A percentile compares a stretch with the other conserved stretches of the same genome.
These are phyloP conservation scores for Sceloporus undulatus DNA, from an alignment of 2,113 vertebrate genomes.

Conservation along the genomic window DNA sequence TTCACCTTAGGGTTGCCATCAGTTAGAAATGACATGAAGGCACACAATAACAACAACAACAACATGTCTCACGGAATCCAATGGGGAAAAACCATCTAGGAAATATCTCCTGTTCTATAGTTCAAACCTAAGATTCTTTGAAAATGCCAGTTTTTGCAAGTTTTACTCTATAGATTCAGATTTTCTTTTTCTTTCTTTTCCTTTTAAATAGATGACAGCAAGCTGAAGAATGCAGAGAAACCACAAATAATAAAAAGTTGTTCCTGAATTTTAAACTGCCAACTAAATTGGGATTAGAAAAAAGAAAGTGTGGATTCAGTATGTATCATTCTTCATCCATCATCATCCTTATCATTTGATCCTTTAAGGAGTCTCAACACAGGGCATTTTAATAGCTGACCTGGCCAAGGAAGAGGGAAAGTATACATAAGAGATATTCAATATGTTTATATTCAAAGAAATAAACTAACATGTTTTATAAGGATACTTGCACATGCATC, in stretches of 20 bases:
- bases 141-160: background rate
- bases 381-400: too few relatives aligned
- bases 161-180: background rate
- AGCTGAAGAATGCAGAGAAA: background rate
- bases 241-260: background rate
- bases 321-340: too few relatives aligned
- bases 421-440: too few relatives aligned
- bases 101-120: background rate
- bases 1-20: too few relatives aligned
- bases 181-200: background rate
- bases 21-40: too few relatives aligned
- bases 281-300: background rate
- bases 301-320: too few relatives aligned
- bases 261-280: background rate
- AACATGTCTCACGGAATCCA: slow-evolving; percentile 3
- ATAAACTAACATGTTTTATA: too few relatives aligned
- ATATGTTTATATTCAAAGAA: too few relatives aligned
- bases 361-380: too few relatives aligned
- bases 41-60: too few relatives aligned
- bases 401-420: too few relatives aligned
- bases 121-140: background rate
- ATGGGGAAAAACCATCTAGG: background rate
- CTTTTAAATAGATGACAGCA: background rate
- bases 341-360: too few relatives aligned
- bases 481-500: background rate